Conservation (phyloP, 2,113 vertebrate species). For the Nanorana parkeri region DNA sequence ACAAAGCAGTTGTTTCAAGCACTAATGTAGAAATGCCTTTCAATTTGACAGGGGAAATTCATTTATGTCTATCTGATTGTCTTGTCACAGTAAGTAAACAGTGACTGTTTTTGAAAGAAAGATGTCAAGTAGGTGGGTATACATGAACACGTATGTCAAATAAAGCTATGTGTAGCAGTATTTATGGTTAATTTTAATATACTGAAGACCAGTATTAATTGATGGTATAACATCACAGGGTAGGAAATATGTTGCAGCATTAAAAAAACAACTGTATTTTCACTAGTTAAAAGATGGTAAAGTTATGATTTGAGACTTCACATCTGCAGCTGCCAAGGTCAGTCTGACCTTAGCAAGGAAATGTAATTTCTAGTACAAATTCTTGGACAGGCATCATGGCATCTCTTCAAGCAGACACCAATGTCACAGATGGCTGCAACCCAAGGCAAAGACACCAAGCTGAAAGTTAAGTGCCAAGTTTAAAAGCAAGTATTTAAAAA, state of each 20-base stretch:
- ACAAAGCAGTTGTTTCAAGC: neutral
- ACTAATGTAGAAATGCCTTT: conserved; percentile 22
- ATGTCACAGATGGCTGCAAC: conserved; percentile 37
- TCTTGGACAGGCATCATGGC: conserved; percentile 27
- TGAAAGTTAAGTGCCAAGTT: conserved; percentile 19
- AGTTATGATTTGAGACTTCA: neutral
- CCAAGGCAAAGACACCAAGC: conserved; percentile 33
- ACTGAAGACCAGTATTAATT: neutral
- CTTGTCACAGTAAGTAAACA: conserved; percentile 37
- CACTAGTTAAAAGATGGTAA: neutral
- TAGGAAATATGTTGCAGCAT: neutral
- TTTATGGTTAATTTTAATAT: neutral
- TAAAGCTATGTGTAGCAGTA: neutral
- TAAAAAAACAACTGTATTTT: neutral
- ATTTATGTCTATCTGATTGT: conserved; percentile 41
- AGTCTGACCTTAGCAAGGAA: conserved; percentile 28
- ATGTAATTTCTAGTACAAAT: conserved; percentile 28
- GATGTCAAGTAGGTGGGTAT: neutral
- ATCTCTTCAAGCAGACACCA: conserved; percentile 17
- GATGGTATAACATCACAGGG: neutral
- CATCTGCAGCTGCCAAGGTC: conserved; percentile 10
- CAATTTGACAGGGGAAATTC: conserved; percentile 35
- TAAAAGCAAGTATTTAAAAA: conserved; percentile 7
- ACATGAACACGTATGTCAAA: neutral
- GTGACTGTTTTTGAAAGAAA: conserved; percentile 3